phyloP scores from a whole-genome alignment of 2,888 invertebrate genomes.

The Scotopteryx bipunctaria region DNA sequence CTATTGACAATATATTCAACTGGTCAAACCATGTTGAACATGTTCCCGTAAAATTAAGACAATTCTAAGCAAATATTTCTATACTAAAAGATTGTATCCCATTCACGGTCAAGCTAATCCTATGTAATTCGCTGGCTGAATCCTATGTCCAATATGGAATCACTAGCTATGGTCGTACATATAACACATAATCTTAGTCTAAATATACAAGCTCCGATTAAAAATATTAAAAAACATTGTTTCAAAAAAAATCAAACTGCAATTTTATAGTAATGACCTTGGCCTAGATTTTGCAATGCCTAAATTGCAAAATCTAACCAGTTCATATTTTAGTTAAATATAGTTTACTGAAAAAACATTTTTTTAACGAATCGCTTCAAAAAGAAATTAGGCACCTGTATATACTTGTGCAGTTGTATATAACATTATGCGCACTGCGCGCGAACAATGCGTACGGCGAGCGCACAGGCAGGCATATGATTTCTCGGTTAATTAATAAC shows the following conservation, averaged over 20 bases:
- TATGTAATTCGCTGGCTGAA: background rate
- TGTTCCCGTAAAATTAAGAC: background rate
- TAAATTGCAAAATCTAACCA: background rate
- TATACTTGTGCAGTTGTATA: background rate
- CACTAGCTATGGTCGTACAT: background rate
- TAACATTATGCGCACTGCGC: too few species aligned
- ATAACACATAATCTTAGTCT: background rate
- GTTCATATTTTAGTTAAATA: background rate
- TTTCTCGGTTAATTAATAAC: too few species aligned
- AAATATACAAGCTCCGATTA: background rate
- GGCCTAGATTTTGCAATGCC: background rate
- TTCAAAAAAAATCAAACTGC: background rate
- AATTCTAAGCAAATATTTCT: background rate
- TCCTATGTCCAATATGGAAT: background rate
- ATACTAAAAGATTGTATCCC: background rate
- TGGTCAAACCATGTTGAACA: background rate
- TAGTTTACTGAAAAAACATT: too few species aligned
- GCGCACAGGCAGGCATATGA: too few species aligned
- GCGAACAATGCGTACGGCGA: too few species aligned
- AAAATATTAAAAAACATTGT: background rate
- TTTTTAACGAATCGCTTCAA: background rate
- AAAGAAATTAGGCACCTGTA: background rate
- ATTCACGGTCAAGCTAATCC: background rate
- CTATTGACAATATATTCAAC: too few species aligned
- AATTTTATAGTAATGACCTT: background rate